phyloP scores from a whole-genome alignment of 2,113 vertebrate species.

The Phyllostomus discolor region DNA sequence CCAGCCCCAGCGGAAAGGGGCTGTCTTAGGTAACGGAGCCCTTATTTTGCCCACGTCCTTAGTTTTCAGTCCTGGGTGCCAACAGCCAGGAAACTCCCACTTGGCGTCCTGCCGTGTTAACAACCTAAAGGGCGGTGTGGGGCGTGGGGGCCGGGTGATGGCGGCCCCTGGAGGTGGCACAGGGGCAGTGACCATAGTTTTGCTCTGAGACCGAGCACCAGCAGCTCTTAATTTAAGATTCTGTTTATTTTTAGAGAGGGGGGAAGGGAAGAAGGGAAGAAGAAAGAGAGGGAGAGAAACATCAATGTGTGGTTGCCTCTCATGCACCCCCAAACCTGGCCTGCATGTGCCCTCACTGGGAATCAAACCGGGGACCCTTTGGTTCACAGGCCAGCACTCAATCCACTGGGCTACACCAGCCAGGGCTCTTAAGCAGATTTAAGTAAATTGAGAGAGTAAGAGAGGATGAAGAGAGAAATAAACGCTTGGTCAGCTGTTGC shows the following conservation, averaged over 20 bases:
- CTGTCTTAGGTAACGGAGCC: not conserved
- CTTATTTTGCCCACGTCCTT: not conserved
- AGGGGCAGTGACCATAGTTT: not conserved
- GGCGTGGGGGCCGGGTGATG: accelerated
- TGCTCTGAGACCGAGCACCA: not conserved
- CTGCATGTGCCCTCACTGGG: too few relatives aligned
- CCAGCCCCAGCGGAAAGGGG: not conserved
- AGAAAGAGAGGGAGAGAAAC: too few relatives aligned
- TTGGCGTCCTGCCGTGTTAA: not conserved
- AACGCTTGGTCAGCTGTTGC: not conserved
- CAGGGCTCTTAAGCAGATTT: not conserved
- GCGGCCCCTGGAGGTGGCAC: not conserved
- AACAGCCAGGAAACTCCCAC: not conserved
- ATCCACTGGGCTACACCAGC: too few relatives aligned
- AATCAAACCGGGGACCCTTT: too few relatives aligned
- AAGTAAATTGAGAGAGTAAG: not conserved
- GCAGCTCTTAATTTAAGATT: not conserved
- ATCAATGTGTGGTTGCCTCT: too few relatives aligned
- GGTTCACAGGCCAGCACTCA: too few relatives aligned
- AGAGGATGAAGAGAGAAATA: not conserved
- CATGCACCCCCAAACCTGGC: too few relatives aligned
- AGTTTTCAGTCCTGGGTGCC: not conserved
- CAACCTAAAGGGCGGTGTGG: too few relatives aligned
- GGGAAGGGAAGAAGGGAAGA: too few relatives aligned
- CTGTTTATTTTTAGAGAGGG: too few relatives aligned